phyloP scores from a whole-genome alignment of 2,888 invertebrate genomes.

The Polyploca ridens region DNA sequence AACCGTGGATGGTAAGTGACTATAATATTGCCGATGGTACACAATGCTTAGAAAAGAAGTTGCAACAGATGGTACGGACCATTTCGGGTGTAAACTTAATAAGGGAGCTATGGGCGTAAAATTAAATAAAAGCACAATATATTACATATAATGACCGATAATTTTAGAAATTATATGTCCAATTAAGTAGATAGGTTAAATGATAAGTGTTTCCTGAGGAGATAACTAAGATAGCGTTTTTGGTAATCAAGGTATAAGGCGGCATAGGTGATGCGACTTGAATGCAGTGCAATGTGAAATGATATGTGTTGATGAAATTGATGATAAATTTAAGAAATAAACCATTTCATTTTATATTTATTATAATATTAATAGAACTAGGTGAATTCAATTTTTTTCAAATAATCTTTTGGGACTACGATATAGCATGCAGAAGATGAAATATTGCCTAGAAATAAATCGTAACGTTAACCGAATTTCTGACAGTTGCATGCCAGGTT shows the following conservation, averaged over 20 bases:
- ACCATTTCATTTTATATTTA: too few relatives aligned
- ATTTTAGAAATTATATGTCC: neutral
- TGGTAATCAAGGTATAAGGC: neutral
- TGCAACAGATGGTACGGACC: too few relatives aligned
- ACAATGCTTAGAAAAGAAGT: too few relatives aligned
- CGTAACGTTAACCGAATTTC: conserved; percentile 6
- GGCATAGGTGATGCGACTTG: neutral
- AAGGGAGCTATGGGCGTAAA: neutral
- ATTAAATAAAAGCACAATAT: neutral
- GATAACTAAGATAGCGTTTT: neutral
- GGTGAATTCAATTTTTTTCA: too few relatives aligned
- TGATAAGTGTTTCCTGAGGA: neutral
- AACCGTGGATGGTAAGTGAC: too few relatives aligned
- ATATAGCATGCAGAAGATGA: neutral
- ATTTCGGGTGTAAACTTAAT: too few relatives aligned
- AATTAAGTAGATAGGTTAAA: conserved; percentile 1
- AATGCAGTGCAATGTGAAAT: too few relatives aligned
- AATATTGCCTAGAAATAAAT: conserved; percentile 4
- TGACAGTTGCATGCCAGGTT: conserved; percentile 18
- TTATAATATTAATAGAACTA: too few relatives aligned
- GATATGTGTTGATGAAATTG: too few relatives aligned
- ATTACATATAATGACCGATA: neutral
- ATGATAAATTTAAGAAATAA: too few relatives aligned
- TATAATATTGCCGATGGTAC: too few relatives aligned
- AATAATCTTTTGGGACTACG: too few relatives aligned